phyloP scores from a whole-genome alignment of 2,797 vertebrate genomes.

The Ataeniobius toweri region DNA sequence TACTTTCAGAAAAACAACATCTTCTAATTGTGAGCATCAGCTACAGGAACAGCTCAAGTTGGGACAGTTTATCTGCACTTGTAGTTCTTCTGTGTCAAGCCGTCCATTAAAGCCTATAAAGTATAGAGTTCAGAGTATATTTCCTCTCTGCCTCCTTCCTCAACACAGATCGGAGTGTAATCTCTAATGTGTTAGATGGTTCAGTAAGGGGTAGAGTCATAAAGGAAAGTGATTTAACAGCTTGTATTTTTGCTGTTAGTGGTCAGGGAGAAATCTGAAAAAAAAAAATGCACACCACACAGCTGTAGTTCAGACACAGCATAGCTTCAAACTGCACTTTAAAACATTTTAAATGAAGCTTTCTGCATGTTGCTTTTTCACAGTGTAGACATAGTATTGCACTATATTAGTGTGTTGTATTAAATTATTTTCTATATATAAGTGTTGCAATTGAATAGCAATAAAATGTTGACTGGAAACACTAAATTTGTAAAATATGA shows the following conservation, averaged over 20 bases:
- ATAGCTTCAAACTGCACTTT: not conserved
- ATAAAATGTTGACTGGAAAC: not conserved
- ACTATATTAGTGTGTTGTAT: not conserved
- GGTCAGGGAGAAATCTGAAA: not conserved
- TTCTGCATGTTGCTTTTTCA: not conserved
- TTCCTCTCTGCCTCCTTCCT: not conserved
- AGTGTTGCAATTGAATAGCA: not conserved
- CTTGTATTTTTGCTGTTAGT: not conserved
- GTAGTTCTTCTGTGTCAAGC: not conserved
- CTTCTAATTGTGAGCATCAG: not conserved
- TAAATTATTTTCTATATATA: not conserved
- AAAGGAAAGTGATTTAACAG: not conserved
- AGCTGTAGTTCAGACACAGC: not conserved
- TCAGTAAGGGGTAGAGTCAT: constrained; percentile 8
- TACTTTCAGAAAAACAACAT: not conserved
- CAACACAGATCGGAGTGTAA: not conserved
- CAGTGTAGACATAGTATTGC: not conserved
- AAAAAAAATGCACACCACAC: not conserved
- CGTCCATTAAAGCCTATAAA: not conserved
- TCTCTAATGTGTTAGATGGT: not conserved
- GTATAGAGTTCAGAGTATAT: not conserved
- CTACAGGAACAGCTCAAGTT: not conserved
- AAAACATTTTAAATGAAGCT: not conserved
- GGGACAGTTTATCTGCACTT: not conserved
- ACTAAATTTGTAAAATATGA: not conserved